phyloP scores from a whole-genome alignment of 1,140 invertebrate genomes.

The Formica selysi region DNA sequence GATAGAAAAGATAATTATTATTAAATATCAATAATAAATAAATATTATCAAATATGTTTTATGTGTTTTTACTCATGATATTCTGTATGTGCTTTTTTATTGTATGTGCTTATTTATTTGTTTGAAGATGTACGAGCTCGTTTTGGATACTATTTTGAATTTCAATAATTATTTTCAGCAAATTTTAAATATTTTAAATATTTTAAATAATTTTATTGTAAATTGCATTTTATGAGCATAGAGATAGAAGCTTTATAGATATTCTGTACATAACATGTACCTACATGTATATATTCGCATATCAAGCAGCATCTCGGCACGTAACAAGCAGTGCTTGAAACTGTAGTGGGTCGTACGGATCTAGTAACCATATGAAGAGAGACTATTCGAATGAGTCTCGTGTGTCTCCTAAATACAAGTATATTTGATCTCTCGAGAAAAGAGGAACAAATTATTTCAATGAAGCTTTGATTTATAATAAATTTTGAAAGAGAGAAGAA shows the following conservation, averaged over 20 bases:
- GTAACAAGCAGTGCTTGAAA: slow-evolving; percentile 43
- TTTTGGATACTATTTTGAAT: background rate
- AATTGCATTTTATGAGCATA: slow-evolving; percentile 33
- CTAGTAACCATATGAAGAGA: slow-evolving; percentile 34
- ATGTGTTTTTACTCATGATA: background rate
- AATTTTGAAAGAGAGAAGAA: background rate
- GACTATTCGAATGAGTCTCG: background rate
- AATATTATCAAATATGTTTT: background rate
- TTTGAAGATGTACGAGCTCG: background rate
- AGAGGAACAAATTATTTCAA: background rate
- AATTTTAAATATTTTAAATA: background rate
- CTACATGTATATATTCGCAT: slow-evolving; percentile 4
- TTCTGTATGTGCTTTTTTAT: background rate
- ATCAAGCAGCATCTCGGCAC: slow-evolving; percentile 22
- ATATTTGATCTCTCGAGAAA: background rate
- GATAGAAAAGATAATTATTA: background rate
- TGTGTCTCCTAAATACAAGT: slow-evolving; percentile 18
- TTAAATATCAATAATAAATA: background rate
- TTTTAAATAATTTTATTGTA: background rate
- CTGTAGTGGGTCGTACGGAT: slow-evolving; percentile 28
- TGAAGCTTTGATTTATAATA: slow-evolving; percentile 1
- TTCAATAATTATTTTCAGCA: background rate
- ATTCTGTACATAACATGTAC: background rate
- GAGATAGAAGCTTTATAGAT: background rate
- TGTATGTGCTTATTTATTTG: background rate